These are phyloP conservation scores for Drosophila oshimai DNA, from an alignment of 1,140 invertebrate genomes.

Conservation along the genomic window DNA sequence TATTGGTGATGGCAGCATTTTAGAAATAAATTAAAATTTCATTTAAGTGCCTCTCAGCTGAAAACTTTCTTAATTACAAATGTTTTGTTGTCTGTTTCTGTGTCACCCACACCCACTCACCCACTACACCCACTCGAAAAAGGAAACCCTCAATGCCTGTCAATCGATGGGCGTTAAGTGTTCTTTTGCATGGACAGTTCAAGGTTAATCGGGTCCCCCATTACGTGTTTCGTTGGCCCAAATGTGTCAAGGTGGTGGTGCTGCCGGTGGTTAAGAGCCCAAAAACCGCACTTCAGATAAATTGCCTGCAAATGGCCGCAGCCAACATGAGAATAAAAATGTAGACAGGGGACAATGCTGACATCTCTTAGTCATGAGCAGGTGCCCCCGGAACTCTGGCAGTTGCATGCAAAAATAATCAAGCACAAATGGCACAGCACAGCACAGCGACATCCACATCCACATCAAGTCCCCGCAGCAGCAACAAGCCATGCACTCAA, in stretches of 20 bases:
- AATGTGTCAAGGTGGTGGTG: conserved; percentile 34
- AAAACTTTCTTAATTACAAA: conserved; percentile 80
- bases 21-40: conserved; percentile 81
- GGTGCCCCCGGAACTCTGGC: conserved; percentile 16
- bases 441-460: too few species aligned
- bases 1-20: conserved; percentile 65
- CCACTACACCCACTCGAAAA: not conserved
- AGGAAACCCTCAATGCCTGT: not conserved
- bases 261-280: not conserved
- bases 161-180: conserved; percentile 34
- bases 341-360: conserved; percentile 23
- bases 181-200: conserved; percentile 7
- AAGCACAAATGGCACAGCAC: conserved; percentile 58
- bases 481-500: conserved; percentile 64
- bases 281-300: conserved; percentile 21
- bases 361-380: conserved; percentile 49
- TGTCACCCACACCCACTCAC: not conserved
- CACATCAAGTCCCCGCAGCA: conserved; percentile 23
- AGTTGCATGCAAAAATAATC: conserved; percentile 66
- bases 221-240: conserved; percentile 8
- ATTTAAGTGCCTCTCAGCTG: conserved; percentile 71
- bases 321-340: conserved; percentile 5
- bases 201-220: conserved; percentile 17
- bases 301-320: conserved; percentile 42
- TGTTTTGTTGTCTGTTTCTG: conserved; percentile 46